Evolutionary conservation across 2,888 invertebrate species (phyloP).

Genomic region (Diadegma fenestrale): DNA sequence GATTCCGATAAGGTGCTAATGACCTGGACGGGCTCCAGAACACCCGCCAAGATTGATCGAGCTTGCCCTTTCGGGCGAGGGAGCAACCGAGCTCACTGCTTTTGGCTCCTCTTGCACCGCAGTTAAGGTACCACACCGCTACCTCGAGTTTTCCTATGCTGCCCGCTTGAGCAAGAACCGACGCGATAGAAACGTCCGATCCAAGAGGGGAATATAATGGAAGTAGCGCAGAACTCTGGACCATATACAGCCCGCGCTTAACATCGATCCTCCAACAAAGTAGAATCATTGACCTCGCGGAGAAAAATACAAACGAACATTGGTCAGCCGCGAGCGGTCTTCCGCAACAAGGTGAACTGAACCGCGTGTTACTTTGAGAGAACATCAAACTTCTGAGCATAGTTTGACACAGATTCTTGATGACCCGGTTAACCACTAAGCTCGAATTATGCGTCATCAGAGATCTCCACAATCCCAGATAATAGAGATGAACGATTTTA

Average conservation of each 20-base stretch:
- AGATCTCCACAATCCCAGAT: not conserved
- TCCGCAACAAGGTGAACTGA: not conserved
- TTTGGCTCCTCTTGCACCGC: not conserved
- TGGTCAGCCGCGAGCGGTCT: constrained; percentile 27
- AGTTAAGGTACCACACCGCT: constrained; percentile 26
- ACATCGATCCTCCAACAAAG: constrained; percentile 47
- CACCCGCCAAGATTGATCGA: constrained; percentile 70
- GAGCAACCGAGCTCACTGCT: not conserved
- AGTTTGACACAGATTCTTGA: constrained; percentile 11
- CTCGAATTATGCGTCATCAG: constrained; percentile 4
- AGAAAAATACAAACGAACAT: constrained; percentile 49
- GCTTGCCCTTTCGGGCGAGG: constrained; percentile 54
- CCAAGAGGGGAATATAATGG: constrained; percentile 9
- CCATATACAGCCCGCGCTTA: constrained; percentile 5
- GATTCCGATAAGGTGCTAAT: constrained; percentile 74
- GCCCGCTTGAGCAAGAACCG: constrained; percentile 49
- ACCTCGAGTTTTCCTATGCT: constrained; percentile 37
- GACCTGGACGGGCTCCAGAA: constrained; percentile 71
- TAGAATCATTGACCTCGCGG: constrained; percentile 69
- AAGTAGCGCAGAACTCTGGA: constrained; percentile 29
- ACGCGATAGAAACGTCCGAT: constrained; percentile 35
- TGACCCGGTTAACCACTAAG: not conserved
- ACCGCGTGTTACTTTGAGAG: not conserved
- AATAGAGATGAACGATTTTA: not conserved
- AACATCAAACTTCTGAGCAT: not conserved